phyloP scores from a whole-genome alignment of 1,140 invertebrate species.

The Brachionus paranguensis region DNA sequence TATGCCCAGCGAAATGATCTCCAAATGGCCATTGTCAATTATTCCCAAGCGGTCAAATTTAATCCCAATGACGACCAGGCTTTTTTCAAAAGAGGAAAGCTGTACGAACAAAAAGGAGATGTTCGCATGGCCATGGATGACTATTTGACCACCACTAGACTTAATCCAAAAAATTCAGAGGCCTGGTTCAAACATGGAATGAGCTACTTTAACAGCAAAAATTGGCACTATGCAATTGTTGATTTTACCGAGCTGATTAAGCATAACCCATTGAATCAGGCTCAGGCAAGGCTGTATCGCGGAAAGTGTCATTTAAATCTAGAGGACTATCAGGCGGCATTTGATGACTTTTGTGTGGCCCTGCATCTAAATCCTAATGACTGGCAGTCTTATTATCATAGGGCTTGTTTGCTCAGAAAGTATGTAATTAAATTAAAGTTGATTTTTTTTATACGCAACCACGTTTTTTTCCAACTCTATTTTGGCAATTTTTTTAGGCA shows the following conservation, averaged over 20 bases:
- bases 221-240: conserved; percentile 52
- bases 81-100: conserved; percentile 50
- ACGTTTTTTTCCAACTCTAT: not conserved
- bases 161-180: conserved; percentile 50
- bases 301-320: conserved; percentile 48
- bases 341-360: conserved; percentile 48
- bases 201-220: conserved; percentile 52
- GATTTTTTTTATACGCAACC: not conserved
- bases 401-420: conserved; percentile 43
- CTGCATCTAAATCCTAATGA: conserved; percentile 42
- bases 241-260: conserved; percentile 52
- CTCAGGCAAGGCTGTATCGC: conserved; percentile 47
- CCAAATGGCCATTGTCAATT: conserved; percentile 53
- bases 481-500: not conserved
- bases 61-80: conserved; percentile 52
- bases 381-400: conserved; percentile 42
- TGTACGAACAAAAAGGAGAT: conserved; percentile 53
- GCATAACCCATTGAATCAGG: conserved; percentile 48
- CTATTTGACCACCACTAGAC: conserved; percentile 48
- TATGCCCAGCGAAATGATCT: conserved; percentile 47
- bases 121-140: conserved; percentile 53
- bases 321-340: conserved; percentile 47
- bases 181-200: conserved; percentile 53
- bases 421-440: not conserved
- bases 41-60: conserved; percentile 51